Base-by-base conservation (phyloP, 1,140 invertebrate genomes). In the Bradynema listronoti region DNA sequence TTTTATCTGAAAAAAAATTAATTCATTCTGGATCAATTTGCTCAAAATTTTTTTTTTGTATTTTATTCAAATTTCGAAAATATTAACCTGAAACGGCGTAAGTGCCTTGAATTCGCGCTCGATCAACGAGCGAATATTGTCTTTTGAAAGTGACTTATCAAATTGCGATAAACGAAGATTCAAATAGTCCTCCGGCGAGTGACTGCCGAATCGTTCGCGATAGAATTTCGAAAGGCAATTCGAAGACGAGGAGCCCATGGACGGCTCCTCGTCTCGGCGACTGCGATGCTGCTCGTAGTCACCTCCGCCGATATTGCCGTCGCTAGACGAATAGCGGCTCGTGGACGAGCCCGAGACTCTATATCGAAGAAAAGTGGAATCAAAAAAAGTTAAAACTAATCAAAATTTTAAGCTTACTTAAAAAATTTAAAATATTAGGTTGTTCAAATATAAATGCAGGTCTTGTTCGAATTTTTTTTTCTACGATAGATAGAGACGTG, bases 101-200 rank as follows among this genome's bases (percentile, higher is more conserved):
- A 73, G 36, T 32, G 57, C 34, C 32, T 47, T 29, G 24, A 71
- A 67, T 42, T 71, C 71, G 1, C 50, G 33, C 34, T 71, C 69
- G 22, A 71, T 29, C 19, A 71, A 55, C 0, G n/a, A 19, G 4
- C 54, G 46, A 32, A 71, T 71, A 24, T 70, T 47, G 22, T 73
- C 71, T 47, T 71, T 70, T 27, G 36, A 29, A 5, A 73, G 39
- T 39, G 51, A 58, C 7, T 25, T 27, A 30, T 71, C 53, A 52
- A 71, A 57, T 19, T 69, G 52, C 24, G 67, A 65, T 16, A 71
- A 42, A 9, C 69, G 61, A 49, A 71, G 45, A 56, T 73, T 71
- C 6, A 71, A 16, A 29, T 71, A 71, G 30, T 73, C 63, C 14
- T 71, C 69, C 1, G 69, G 69, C 0, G 71, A 73, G 25, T 73